A percentile compares a stretch with the other conserved stretches of the same genome.
phyloP scores from a whole-genome alignment of 2,888 invertebrate species.

The Lasioglossum zephyrum region DNA sequence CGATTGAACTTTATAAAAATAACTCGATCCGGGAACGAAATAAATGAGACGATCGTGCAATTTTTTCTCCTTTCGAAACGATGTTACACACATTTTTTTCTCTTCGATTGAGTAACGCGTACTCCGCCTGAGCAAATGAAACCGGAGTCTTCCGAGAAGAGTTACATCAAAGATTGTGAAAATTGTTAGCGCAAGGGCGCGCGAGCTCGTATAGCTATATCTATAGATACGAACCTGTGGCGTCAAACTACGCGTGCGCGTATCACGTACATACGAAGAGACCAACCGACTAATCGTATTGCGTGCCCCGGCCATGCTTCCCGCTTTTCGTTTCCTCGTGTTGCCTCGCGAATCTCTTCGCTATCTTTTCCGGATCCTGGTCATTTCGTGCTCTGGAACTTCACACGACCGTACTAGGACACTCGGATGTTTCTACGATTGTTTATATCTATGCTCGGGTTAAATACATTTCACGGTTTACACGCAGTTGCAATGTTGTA shows the following conservation, averaged over 20 bases:
- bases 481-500: constrained; percentile 17
- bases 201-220: constrained; percentile 13
- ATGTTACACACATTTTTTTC: no score
- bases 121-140: not conserved
- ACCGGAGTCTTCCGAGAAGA: not conserved
- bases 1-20: constrained; percentile 53
- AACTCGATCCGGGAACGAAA: constrained; percentile 11
- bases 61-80: not conserved
- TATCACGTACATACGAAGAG: constrained; percentile 43
- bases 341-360: constrained; percentile 40
- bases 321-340: constrained; percentile 69
- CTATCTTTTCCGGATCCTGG: constrained; percentile 46
- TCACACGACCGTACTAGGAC: not conserved
- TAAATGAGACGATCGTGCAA: not conserved
- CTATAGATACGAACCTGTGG: constrained; percentile 48
- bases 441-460: constrained; percentile 17
- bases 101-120: not conserved
- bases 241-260: constrained; percentile 60
- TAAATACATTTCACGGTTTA: constrained; percentile 14
- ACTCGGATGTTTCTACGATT: constrained; percentile 1
- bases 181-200: constrained; percentile 23
- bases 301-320: constrained; percentile 71
- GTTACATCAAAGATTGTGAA: constrained; percentile 26
- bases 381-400: constrained; percentile 36
- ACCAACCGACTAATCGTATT: constrained; percentile 66